These are phyloP conservation scores for Heliconius hortense DNA, from an alignment of 2,888 invertebrate genomes.

Conservation along the genomic window DNA sequence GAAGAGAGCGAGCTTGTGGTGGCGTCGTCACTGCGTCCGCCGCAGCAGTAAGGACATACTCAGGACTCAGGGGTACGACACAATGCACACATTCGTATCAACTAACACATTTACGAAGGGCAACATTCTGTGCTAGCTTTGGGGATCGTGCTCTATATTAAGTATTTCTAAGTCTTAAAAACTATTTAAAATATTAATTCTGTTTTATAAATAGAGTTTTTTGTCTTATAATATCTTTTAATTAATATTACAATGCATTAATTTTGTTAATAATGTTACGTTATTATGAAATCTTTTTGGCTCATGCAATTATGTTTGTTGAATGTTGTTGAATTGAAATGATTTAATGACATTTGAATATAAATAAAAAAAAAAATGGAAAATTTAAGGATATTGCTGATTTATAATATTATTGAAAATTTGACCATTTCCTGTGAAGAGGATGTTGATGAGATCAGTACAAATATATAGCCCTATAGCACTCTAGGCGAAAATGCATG, in stretches of 20 bases:
- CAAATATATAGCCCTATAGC: too few species aligned
- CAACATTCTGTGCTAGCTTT: conserved; percentile 45
- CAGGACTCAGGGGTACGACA: conserved; percentile 62
- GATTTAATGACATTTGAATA: not conserved
- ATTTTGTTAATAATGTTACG: not conserved
- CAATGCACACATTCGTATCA: conserved; percentile 61
- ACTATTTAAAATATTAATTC: conserved; percentile 14
- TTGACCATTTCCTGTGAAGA: too few species aligned
- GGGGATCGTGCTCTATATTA: conserved; percentile 40
- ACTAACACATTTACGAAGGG: conserved; percentile 45
- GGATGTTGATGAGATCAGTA: too few species aligned
- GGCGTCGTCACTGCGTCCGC: conserved; percentile 73
- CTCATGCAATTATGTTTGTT: not conserved
- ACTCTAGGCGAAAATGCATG: too few species aligned
- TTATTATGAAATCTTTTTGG: not conserved
- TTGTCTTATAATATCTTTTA: not conserved
- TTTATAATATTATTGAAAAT: too few species aligned
- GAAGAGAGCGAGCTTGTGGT: conserved; percentile 75
- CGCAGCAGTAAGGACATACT: conserved; percentile 55
- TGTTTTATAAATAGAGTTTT: not conserved
- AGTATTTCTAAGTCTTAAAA: not conserved
- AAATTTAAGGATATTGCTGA: too few species aligned
- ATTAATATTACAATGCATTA: not conserved
- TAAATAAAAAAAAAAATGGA: not conserved
- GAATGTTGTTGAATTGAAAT: not conserved